Percentiles rank a stretch among this genome's conserved stretches.
phyloP scores from a whole-genome alignment of 2,797 vertebrate species.

The Tangara arthus region DNA sequence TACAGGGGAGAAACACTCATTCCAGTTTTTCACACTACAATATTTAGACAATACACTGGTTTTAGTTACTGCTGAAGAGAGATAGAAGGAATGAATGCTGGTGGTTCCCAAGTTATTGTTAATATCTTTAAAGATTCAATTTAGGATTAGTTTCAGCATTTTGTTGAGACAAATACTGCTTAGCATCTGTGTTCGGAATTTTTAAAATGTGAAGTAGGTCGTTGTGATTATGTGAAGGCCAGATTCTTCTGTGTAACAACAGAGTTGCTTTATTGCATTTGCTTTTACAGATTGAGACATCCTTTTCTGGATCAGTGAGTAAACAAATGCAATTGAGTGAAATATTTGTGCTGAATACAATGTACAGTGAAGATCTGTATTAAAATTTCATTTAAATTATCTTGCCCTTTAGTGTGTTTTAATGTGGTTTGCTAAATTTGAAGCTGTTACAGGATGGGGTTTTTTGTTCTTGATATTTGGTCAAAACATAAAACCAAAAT shows the following conservation, averaged over 20 bases:
- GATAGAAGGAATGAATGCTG: not conserved
- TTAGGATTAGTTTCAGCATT: not conserved
- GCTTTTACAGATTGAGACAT: not conserved
- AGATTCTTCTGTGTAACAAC: not conserved
- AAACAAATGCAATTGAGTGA: not conserved
- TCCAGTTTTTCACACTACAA: not conserved
- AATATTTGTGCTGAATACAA: not conserved
- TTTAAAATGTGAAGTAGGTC: not conserved
- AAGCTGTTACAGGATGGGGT: not conserved
- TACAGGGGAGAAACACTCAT: not conserved
- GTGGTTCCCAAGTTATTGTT: not conserved
- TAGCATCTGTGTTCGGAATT: not conserved
- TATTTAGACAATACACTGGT: not conserved
- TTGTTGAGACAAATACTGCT: not conserved
- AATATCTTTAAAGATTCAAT: not conserved
- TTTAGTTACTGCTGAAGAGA: not conserved
- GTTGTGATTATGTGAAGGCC: not conserved
- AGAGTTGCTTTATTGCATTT: not conserved
- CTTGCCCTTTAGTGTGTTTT: not conserved
- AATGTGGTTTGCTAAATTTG: not conserved
- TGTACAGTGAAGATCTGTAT: not conserved
- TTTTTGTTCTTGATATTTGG: not conserved
- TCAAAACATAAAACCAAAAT: not conserved
- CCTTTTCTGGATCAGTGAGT: not conserved
- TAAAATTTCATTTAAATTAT: not conserved